Evolutionary conservation across 1,140 invertebrate species (phyloP).

Genomic region (Drosophila biarmipes): DNA sequence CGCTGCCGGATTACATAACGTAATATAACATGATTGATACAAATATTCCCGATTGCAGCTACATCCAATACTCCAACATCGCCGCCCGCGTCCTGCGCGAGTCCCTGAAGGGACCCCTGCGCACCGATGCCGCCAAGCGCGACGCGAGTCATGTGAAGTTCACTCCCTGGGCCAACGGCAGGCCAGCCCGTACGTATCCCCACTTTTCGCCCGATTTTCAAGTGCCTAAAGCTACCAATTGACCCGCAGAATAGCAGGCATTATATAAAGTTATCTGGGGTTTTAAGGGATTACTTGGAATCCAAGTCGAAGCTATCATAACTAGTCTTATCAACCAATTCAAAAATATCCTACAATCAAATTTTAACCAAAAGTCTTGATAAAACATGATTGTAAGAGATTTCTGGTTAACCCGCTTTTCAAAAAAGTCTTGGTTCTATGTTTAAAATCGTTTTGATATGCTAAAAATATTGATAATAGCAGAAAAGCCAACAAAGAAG

Average conservation of each 20-base stretch:
- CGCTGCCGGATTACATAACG: not conserved
- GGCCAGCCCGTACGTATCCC: conserved; percentile 90
- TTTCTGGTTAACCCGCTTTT: too few relatives aligned
- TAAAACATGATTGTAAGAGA: too few relatives aligned
- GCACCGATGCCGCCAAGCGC: conserved; percentile 90
- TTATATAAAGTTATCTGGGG: conserved; percentile 34
- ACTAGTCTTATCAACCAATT: not conserved
- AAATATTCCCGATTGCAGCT: conserved; percentile 87
- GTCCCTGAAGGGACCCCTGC: conserved; percentile 90
- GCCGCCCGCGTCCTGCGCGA: conserved; percentile 92
- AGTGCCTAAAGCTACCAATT: not conserved
- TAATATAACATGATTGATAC: conserved; percentile 68
- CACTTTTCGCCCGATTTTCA: not conserved
- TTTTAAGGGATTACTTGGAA: not conserved
- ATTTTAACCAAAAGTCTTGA: not conserved
- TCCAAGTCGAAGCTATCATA: not conserved
- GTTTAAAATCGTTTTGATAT: too few relatives aligned
- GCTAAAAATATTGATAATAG: too few relatives aligned
- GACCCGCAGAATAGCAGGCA: not conserved
- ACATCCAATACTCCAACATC: conserved; percentile 96
- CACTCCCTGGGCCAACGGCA: conserved; percentile 94
- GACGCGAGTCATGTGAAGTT: conserved; percentile 91
- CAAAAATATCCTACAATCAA: too few relatives aligned
- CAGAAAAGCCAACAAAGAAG: too few relatives aligned
- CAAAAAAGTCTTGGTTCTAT: not conserved